These are phyloP conservation scores for Ianthella basta DNA, from an alignment of 37 sponge, comb jelly and placozoan genomes.

Conservation along the genomic window DNA sequence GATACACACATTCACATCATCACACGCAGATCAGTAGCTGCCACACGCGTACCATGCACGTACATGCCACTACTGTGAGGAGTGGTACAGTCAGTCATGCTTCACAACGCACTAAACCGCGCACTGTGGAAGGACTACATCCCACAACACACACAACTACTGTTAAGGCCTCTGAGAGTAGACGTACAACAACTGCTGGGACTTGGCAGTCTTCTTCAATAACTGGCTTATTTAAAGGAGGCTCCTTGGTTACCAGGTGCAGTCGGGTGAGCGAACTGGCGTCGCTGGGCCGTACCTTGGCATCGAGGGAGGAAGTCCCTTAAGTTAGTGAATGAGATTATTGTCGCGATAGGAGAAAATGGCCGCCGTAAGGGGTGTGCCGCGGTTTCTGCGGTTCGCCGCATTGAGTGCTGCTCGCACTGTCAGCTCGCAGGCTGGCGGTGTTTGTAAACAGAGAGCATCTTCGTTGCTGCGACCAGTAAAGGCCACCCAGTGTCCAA, in stretches of 20 bases:
- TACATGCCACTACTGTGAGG: neutral
- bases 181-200: neutral
- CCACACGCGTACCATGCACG: neutral
- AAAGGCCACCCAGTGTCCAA: neutral
- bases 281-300: no score
- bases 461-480: neutral
- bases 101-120: neutral
- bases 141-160: conserved; percentile 22
- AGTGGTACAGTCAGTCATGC: neutral
- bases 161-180: neutral
- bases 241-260: no score
- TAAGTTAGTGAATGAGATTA: neutral
- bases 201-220: no score
- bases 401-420: neutral
- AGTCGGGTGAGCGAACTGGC: no score
- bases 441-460: no score
- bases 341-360: no score
- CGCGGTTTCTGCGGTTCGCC: neutral
- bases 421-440: neutral
- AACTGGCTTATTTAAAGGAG: no score
- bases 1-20: no score
- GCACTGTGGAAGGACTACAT: neutral
- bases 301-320: conserved; percentile 1
- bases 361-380: neutral
- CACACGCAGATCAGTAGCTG: no score